Base-by-base conservation (phyloP, 2,113 vertebrate genomes). In the Anser brachyrhynchus region DNA sequence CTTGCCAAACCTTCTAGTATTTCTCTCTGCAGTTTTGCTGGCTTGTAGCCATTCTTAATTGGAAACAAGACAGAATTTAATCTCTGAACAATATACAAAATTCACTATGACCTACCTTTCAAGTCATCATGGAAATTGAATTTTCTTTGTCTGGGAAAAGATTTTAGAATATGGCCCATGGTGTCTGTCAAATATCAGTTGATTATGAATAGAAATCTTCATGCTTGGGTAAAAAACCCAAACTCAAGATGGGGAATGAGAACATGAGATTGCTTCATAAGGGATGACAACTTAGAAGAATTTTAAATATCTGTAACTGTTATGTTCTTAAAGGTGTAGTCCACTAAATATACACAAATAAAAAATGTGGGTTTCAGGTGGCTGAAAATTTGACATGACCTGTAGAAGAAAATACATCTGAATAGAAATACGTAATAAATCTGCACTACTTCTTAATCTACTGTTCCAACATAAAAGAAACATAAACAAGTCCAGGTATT, bases 111-210 rank as follows among this genome's bases (percentile, higher is more conserved):
- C 13, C 41, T 25, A 31, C 41, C 8, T 73, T 81, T 55, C 71
- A 20, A 71, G 21, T 55, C 58, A 23, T 20, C 13, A 17, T 64
- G 26, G n/a, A 82, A 44, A 85, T 5, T 39, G 59, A 43, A 59
- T 64, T 73, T 89, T 73, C 33, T 69, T 73, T 58, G 14, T 28
- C 41, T 76, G 29, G 10, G 23, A 73, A 71, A 76, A 85, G 19
- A n/a, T 54, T 4, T 37, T 41, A 58, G 54, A 52, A 64, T 81
- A 41, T 41, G 76, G 13, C 1, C 0, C 1, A 1, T 61, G 19
- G 3, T 70, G 19, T 59, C 61, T 83, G 55, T 55, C 39, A 91
- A 65, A 54, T 82, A 73, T 55, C 13, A 44, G 8, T 10, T 73
- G 31, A 44, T 72, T 91, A 52, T 10, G 8, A 64, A 35, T 41